Conservation (phyloP, 2,113 vertebrate species). For the Sceloporus tristichus region DNA sequence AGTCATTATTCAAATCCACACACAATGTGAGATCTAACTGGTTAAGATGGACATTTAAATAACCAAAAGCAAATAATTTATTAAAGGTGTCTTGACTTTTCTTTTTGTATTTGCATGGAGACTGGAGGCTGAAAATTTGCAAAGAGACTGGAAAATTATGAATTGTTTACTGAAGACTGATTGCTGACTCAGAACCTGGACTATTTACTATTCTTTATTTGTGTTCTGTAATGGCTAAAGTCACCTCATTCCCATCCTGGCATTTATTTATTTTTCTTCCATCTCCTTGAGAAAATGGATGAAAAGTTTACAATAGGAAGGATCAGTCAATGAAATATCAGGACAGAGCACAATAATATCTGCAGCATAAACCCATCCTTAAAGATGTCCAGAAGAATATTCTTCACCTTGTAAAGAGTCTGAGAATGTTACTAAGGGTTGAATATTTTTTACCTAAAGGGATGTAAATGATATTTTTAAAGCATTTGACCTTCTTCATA, state of each 20-base stretch:
- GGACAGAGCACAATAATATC: not conserved
- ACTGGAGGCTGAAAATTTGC: not conserved
- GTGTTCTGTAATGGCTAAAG: not conserved
- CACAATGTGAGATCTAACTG: not conserved
- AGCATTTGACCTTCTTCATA: not conserved
- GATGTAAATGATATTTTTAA: not conserved
- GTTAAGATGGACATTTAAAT: constrained; percentile 3
- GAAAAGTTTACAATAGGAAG: not conserved
- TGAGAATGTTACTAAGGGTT: not conserved
- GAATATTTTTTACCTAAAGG: not conserved
- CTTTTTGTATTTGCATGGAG: constrained; percentile 1
- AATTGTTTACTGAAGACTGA: constrained; percentile 25
- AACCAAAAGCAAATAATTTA: not conserved
- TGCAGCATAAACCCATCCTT: not conserved
- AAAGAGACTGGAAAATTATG: constrained; percentile 6
- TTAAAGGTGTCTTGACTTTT: not conserved
- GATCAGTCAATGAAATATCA: not conserved
- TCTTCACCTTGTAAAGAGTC: not conserved
- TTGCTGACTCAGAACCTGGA: not conserved
- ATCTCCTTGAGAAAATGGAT: not conserved
- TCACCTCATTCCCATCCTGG: not conserved
- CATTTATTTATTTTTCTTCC: not conserved
- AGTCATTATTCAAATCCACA: not conserved
- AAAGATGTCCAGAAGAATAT: not conserved
- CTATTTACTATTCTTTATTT: constrained; percentile 17